These are phyloP conservation scores for Pandion haliaetus DNA, from an alignment of 2,113 vertebrate genomes.

Conservation along the genomic window DNA sequence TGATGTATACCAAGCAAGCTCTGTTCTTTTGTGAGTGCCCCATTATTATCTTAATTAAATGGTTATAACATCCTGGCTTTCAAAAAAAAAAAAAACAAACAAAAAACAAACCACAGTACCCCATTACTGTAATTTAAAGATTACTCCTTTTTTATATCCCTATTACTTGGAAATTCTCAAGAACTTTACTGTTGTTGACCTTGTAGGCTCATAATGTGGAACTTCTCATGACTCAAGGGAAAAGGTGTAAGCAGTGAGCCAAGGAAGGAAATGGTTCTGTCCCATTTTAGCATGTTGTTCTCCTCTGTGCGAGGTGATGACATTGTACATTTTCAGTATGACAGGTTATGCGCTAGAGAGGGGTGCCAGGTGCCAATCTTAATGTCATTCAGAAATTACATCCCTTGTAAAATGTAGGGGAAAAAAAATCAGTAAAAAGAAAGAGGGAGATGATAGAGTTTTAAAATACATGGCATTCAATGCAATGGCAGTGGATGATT, in stretches of 20 bases:
- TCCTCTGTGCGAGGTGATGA: neutral
- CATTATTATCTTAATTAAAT: constrained; percentile 39
- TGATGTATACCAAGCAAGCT: neutral
- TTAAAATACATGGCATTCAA: neutral
- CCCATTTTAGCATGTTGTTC: neutral
- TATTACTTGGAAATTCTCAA: neutral
- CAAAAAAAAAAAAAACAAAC: neutral
- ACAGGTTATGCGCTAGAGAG: neutral
- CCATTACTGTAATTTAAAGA: constrained; percentile 21
- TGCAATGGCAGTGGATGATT: neutral
- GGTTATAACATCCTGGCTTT: neutral
- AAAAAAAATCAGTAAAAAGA: neutral
- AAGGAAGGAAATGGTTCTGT: neutral
- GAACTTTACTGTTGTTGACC: neutral
- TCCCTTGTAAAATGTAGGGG: neutral
- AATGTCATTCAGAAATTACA: neutral
- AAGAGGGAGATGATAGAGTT: neutral
- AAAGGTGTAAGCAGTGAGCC: neutral
- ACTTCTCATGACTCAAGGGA: neutral
- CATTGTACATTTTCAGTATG: neutral
- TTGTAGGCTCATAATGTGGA: neutral
- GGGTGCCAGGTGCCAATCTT: neutral
- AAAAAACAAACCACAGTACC: too few species aligned
- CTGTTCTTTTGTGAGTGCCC: neutral
- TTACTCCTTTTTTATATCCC: constrained; percentile 22